Evolutionary conservation across 2,888 invertebrate genomes (phyloP).

Genomic region (Acronicta alni): DNA sequence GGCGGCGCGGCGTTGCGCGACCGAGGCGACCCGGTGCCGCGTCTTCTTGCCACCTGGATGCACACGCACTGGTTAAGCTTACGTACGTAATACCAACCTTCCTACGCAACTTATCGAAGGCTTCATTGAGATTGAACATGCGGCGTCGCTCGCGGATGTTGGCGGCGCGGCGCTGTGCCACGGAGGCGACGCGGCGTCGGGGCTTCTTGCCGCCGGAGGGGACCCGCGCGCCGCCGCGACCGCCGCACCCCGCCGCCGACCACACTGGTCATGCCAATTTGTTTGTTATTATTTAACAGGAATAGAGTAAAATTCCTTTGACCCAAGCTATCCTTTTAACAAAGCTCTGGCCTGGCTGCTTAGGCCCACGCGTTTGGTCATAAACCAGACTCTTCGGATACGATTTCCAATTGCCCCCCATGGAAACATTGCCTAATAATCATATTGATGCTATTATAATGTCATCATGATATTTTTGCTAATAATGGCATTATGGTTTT

Average conservation of each 20-base stretch:
- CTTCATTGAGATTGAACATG: slow-evolving; percentile 98
- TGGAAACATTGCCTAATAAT: too few species aligned
- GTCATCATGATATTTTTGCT: too few species aligned
- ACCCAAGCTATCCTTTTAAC: too few species aligned
- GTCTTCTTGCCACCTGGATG: slow-evolving; percentile 92
- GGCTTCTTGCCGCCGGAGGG: slow-evolving; percentile 92
- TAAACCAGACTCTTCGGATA: too few species aligned
- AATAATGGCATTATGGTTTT: too few species aligned
- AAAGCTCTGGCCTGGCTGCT: too few species aligned
- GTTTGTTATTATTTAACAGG: slow-evolving; percentile 4
- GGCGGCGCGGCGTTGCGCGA: slow-evolving; percentile 97
- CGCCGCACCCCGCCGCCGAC: slow-evolving; percentile 83
- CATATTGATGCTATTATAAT: too few species aligned
- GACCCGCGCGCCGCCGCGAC: slow-evolving; percentile 75
- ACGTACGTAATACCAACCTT: slow-evolving; percentile 88
- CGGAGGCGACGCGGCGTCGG: slow-evolving; percentile 95
- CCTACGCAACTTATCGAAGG: slow-evolving; percentile 96
- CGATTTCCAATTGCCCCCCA: too few species aligned
- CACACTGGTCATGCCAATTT: slow-evolving; percentile 73
- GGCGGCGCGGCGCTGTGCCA: slow-evolving; percentile 97
- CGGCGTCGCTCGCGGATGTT: slow-evolving; percentile 97
- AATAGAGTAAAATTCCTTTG: too few species aligned
- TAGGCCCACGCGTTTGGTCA: too few species aligned
- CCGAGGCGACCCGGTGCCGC: slow-evolving; percentile 95
- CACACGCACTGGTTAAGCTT: slow-evolving; percentile 41